Evolutionary conservation across 2,797 vertebrate genomes (phyloP), one percentile per base, ranked within the genome.

Genomic region (Phalloptychus januarius): DNA sequence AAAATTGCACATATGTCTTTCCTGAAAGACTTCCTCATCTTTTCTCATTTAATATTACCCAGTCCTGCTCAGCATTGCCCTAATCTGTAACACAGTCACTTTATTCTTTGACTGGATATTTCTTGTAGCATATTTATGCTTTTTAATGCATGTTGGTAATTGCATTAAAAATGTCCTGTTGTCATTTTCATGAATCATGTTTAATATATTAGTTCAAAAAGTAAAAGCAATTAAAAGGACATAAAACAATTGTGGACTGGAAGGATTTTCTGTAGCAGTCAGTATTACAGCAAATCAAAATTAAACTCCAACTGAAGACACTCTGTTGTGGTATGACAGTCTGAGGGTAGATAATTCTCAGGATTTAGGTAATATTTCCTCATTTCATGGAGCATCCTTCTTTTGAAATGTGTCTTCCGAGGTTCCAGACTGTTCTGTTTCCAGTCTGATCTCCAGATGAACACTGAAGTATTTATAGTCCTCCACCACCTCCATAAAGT

Each of bases 81-180:
- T 23, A 4, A 31, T 45, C 28, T 72, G 40, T 70, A 20, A 20
- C 31, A 25, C 7, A 52, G 50, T 31, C 18, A 3, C 28, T 74
- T 76, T 82, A 75, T 79, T 82, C 76, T 61, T 52, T 72, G 75
- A 73, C 76, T 89, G 78, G 2, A 31, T 20, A n/a, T 87, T 85
- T 82, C 52, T 79, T 58, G n/a, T 31, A 61, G 10, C 71, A 75
- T 38, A 5, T 16, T 1, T 25, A 74, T 72, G 71, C 50, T 52
- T 61, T 61, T 31, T 61, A 15, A 61, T 61, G 78, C 77, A 74
- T 79, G 45, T 84, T 72, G 79, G 76, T 58, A 31, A 15, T 46
- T 44, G 18, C 36, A 72, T 85, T 52, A 25, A 52, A 25, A 10
- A 25, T 38, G 8, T 38, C 31, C 31, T 63, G 33, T 20, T 65